Base-by-base conservation (phyloP, 1,140 invertebrate genomes). In the Drosophila pallidifrons region DNA sequence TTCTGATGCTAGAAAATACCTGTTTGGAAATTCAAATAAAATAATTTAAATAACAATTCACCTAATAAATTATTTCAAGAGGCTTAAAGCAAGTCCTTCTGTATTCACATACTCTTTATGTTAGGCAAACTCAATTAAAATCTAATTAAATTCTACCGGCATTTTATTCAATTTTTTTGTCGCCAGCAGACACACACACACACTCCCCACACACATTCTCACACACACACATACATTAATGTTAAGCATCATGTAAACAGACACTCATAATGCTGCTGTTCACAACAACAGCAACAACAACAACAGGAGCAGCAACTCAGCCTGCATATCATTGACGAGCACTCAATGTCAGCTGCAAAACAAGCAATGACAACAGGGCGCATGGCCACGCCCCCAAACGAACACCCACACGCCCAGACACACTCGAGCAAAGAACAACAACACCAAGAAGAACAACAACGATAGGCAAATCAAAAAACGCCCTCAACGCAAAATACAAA, bases 321-420 rank as follows among this genome's bases (percentile, higher is more conserved):
- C 57, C 77, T 75, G 85, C 85, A 89, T 89, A 89, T 89, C 85
- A 89, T 89, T 75, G 81, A 89, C 83, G 83, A 80, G 81, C 85
- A 89, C 86, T 89, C 85, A 89, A 89, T 89, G 85, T 89, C 85
- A 89, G 71, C 78, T 76, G 81, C 85, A 89, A 81, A 89, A 89
- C 85, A 89, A 75, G 85, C 85, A 80, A 74, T 81, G 83, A 89
- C 83, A 88, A 82, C 71, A 72, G 71, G 72, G 79, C 77, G 70
- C 77, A 83, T 43, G 51, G 28, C 75, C 82, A 86, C 78, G 72
- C 76, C 80, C 57, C 35, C 25, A n/a, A 64, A 25, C 20, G 51
- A 52, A 80, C 81, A 54, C 81, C 57, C 59, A 74, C 49, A 68
- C 67, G 58, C 71, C 60, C 47, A 77, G 76, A 77, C 82, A 88